Evolutionary conservation across 1,140 invertebrate genomes (phyloP).

Genomic region (Zophobas morio): DNA sequence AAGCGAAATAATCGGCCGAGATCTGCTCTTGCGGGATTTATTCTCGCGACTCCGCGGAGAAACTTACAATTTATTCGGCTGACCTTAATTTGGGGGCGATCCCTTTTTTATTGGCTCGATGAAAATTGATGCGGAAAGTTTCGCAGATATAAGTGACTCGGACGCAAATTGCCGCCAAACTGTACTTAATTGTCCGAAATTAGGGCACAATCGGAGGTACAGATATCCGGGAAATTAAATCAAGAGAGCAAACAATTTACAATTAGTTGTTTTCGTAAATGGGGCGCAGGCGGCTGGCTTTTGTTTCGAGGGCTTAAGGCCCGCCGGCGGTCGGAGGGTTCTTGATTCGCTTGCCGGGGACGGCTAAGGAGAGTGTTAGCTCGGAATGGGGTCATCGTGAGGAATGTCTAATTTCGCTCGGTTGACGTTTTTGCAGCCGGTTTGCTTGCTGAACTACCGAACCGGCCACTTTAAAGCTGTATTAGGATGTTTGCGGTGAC

Average conservation of each 20-base stretch:
- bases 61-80: slow-evolving; percentile 27
- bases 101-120: slow-evolving; percentile 20
- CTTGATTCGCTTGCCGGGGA: too few species aligned
- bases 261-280: slow-evolving; percentile 32
- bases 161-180: neutral
- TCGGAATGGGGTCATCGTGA: too few species aligned
- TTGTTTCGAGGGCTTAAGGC: slow-evolving; percentile 22
- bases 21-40: slow-evolving; percentile 25
- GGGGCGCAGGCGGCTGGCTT: slow-evolving; percentile 14
- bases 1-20: slow-evolving; percentile 27
- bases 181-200: slow-evolving; percentile 4
- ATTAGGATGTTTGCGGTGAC: too few species aligned
- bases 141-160: slow-evolving; percentile 5
- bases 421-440: too few species aligned
- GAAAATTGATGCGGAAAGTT: slow-evolving; percentile 20
- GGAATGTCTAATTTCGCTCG: too few species aligned
- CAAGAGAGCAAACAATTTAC: slow-evolving; percentile 38
- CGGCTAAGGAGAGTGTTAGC: too few species aligned
- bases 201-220: slow-evolving; percentile 3
- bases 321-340: neutral
- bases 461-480: too few species aligned
- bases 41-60: slow-evolving; percentile 24
- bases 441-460: too few species aligned
- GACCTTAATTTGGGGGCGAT: slow-evolving; percentile 26
- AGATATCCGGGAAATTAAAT: slow-evolving; percentile 20